A percentile compares a stretch with the other conserved stretches of the same genome.
phyloP scores from a whole-genome alignment of 2,888 invertebrate species.

The Eupithecia pulchellata region DNA sequence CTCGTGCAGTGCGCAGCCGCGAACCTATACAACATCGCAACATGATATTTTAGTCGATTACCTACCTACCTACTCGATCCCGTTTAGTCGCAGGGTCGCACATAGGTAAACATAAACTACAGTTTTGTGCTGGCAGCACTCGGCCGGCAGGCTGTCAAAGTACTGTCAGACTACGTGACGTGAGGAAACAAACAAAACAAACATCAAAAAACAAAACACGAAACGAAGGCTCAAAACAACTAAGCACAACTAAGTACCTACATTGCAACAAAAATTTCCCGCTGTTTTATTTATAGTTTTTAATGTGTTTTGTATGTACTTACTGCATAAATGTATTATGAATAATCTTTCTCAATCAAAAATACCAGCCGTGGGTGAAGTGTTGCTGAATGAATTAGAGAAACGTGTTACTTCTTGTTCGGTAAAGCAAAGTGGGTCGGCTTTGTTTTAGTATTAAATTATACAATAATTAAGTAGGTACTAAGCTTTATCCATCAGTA shows the following conservation, averaged over 20 bases:
- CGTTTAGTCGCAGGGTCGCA: background rate
- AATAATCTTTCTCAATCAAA: slow-evolving; percentile 45
- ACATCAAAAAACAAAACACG: no score
- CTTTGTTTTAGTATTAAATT: background rate
- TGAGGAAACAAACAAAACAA: no score
- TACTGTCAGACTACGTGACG: no score
- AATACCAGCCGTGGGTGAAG: slow-evolving; percentile 55
- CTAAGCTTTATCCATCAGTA: background rate
- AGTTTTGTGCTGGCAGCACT: no score
- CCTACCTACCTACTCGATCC: background rate
- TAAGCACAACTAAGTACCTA: no score
- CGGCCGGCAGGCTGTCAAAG: no score
- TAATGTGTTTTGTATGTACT: no score
- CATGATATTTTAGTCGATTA: background rate
- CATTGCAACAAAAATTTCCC: no score
- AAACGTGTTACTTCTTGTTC: slow-evolving; percentile 46
- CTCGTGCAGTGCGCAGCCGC: slow-evolving; percentile 31
- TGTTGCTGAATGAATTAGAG: slow-evolving; percentile 57
- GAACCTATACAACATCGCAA: background rate
- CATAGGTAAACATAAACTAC: no score
- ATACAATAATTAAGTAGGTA: background rate
- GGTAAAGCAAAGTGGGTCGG: slow-evolving; percentile 50
- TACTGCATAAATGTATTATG: slow-evolving; percentile 40
- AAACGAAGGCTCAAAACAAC: no score
- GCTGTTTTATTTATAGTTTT: no score